Evolutionary conservation across 1,140 invertebrate species (phyloP), one percentile per base, ranked within the genome.

Genomic region (Drosophila neocordata): DNA sequence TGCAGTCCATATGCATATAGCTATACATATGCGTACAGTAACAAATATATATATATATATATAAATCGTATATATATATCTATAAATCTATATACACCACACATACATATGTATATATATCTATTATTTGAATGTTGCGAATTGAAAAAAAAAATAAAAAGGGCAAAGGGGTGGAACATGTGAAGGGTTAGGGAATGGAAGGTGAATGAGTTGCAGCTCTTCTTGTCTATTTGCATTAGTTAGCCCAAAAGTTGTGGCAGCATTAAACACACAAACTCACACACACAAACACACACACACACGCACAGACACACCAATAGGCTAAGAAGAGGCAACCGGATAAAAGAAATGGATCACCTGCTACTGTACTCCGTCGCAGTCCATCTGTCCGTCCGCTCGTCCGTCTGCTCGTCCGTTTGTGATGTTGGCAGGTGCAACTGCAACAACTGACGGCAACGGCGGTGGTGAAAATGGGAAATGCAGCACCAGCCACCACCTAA

Each of bases 291-390:
- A 64, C 70, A 64, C 77, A 84, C 85, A 85, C 85, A 85, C 80
- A 76, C 80, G 4, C 24, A 24, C 62, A 62, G 52, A 44, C 53
- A 58, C 37, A 37, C 44, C 41, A 59, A 63, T 64, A 74, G 55
- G 57, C 65, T 52, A 44, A 61, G 69, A 48, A 65, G 71, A 65
- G 64, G 74, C 83, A 56, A 87, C 83, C 82, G 84, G 84, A 87
- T 88, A 87, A 88, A 88, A 88, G 84, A 87, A 88, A 88, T 88
- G 83, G 83, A 88, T 87, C 83, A 87, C 83, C 83, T 87, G 83
- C 83, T 87, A 77, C 74, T 87, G 77, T 71, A 67, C 62, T 77
- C 65, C 60, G 34, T 34, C 22, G 37, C 55, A 9, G 56, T 27
- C 41, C 18, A 18, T 48, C 13, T 15, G 6, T 44, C 41, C 41